A percentile compares a stretch with the other conserved stretches of the same genome.
Evolutionary conservation across 2,888 invertebrate species (phyloP).

Genomic region (Auanema sp.): DNA sequence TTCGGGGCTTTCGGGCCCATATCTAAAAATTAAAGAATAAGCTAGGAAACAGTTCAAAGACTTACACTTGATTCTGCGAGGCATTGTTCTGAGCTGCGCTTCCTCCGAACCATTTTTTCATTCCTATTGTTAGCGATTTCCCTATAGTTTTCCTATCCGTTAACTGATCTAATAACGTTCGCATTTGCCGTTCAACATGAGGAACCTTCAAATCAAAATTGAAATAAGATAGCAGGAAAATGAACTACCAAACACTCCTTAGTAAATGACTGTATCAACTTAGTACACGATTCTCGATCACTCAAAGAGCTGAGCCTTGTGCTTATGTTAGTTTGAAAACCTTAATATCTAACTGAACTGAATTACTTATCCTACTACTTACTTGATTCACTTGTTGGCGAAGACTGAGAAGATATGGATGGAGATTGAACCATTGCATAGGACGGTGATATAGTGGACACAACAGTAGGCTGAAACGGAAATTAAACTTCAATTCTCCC

Average conservation of each 20-base stretch:
- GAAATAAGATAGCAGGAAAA: no score
- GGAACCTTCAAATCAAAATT: slow-evolving; percentile 12
- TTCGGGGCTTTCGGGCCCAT: slow-evolving; percentile 74
- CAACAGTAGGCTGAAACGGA: slow-evolving; percentile 14
- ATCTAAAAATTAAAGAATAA: slow-evolving; percentile 46
- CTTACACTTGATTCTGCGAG: not conserved
- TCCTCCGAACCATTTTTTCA: slow-evolving; percentile 23
- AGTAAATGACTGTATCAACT: no score
- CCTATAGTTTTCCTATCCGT: slow-evolving; percentile 18
- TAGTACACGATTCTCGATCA: no score
- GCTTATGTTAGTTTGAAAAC: no score
- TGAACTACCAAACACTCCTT: no score
- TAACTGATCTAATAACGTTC: slow-evolving; percentile 16
- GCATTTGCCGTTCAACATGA: slow-evolving; percentile 17
- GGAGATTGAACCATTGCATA: slow-evolving; percentile 17
- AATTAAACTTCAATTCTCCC: not conserved
- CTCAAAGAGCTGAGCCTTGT: no score
- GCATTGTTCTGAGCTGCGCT: slow-evolving; percentile 4
- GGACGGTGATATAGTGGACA: slow-evolving; percentile 28
- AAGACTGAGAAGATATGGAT: slow-evolving; percentile 3
- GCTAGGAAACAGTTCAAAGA: no score
- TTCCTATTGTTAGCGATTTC: slow-evolving; percentile 22
- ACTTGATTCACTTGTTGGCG: not conserved
- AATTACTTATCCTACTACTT: not conserved
- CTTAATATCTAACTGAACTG: no score